Conservation (phyloP, 2,888 invertebrate species). For the Chaetogeoica ovagalla region DNA sequence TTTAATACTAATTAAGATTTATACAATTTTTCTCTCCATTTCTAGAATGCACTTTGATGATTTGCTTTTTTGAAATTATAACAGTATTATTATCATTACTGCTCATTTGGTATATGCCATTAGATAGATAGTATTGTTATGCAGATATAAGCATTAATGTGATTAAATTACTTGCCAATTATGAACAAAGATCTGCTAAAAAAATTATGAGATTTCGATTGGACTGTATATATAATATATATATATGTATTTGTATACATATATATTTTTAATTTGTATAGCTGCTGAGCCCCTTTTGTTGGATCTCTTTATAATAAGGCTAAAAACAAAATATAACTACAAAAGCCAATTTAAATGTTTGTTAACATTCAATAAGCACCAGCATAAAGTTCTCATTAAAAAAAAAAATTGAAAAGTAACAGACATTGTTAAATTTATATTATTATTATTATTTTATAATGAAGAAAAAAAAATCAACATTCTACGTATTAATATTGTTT, state of each 20-base stretch:
- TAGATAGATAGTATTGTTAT: constrained; percentile 27
- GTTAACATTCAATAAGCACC: constrained; percentile 37
- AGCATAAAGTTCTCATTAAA: constrained; percentile 42
- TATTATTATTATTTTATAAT: constrained; percentile 30
- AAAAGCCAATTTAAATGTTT: constrained; percentile 21
- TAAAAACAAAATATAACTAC: constrained; percentile 25
- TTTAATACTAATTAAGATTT: constrained; percentile 1
- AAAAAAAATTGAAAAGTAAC: constrained; percentile 5
- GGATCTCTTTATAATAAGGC: constrained; percentile 46
- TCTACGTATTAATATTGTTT: constrained; percentile 45
- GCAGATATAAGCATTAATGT: constrained; percentile 35
- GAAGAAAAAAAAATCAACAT: constrained; percentile 23
- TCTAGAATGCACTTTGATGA: constrained; percentile 28
- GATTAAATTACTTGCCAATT: constrained; percentile 37
- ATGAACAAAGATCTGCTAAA: constrained; percentile 49
- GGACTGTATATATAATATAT: constrained; percentile 28
- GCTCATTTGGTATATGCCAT: constrained; percentile 17
- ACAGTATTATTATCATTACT: constrained; percentile 31
- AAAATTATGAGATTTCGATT: constrained; percentile 32
- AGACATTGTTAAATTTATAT: constrained; percentile 26
- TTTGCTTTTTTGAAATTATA: constrained; percentile 24
- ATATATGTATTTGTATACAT: not conserved
- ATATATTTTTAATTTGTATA: constrained; percentile 24
- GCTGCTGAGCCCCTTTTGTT: constrained; percentile 52
- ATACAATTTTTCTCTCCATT: constrained; percentile 9